Conservation (phyloP, 2,113 vertebrate genomes). For the Lamprologus lemairii region DNA sequence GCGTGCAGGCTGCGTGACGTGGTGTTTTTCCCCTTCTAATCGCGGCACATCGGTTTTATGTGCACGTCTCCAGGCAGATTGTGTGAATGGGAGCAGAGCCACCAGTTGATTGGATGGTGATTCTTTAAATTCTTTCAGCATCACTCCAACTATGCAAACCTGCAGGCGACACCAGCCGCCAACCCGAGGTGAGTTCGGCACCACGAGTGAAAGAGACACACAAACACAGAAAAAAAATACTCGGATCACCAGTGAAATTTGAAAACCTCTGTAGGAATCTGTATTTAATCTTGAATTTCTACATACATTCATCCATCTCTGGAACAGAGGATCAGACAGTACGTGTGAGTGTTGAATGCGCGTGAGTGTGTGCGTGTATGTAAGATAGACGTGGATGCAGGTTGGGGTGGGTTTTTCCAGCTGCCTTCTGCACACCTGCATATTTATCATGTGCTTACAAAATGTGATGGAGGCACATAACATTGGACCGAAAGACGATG, state of each 20-base stretch:
- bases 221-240: neutral
- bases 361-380: neutral
- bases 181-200: neutral
- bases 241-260: conserved; percentile 19
- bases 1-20: neutral
- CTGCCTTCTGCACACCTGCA: conserved; percentile 55
- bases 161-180: neutral
- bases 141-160: neutral
- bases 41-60: neutral
- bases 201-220: neutral
- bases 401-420: conserved; percentile 22
- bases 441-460: conserved; percentile 36
- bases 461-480: conserved; percentile 21
- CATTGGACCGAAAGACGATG: neutral
- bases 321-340: conserved; percentile 37
- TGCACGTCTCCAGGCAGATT: neutral
- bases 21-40: neutral
- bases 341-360: neutral
- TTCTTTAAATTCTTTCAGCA: neutral
- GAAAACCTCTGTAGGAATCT: conserved; percentile 64
- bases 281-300: conserved; percentile 58
- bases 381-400: neutral
- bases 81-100: neutral
- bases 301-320: conserved; percentile 69
- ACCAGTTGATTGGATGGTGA: neutral